Evolutionary conservation across 2,888 invertebrate genomes (phyloP), one percentile per base, ranked within the genome.

Genomic region (Diaprepes abbreviatus): DNA sequence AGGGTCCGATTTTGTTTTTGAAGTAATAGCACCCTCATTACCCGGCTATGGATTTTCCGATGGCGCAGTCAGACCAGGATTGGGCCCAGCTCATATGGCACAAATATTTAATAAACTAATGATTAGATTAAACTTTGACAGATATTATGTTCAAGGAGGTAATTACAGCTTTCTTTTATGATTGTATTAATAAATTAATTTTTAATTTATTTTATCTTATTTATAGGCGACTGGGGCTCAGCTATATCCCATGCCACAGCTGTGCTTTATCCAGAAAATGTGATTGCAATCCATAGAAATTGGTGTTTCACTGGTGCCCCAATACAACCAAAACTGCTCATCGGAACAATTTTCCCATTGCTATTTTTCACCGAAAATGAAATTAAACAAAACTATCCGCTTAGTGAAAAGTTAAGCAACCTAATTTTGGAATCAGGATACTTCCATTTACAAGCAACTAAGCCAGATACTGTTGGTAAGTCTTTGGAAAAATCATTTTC

Each of bases 381-480:
- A 65, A 80, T 82, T 7, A 83, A 87, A 9, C 85, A 79, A 76
- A 82, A 88, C 79, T 89, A 88, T 75, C 90, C 90, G 0, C 63
- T 89, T 4, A 76, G 74, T 1, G 74, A 84, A 65, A 89, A 68
- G 1, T 73, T 75, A 17, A 45, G 62, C 1, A 83, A 80, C 71
- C 85, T 14, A 82, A 66, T 88, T 43, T 83, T 85, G 48, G 90
- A 90, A 80, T 80, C 79, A 48, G 91, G 90, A 0, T 91, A 90
- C 75, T 82, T 92, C 77, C 95, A 95, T 79, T 73, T 96, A 5
- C 96, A 97, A 80, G 89, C 93, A 0, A 95, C 95, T 0, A 96
- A 95, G 81, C 96, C 96, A 9, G 96, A 96, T 78, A 95, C 95
- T 0, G 85, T 94, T 74, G 95, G 94, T 92, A 81, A 83, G 74